phyloP scores from a whole-genome alignment of 1,140 invertebrate genomes.

The Papilio polyxenes region DNA sequence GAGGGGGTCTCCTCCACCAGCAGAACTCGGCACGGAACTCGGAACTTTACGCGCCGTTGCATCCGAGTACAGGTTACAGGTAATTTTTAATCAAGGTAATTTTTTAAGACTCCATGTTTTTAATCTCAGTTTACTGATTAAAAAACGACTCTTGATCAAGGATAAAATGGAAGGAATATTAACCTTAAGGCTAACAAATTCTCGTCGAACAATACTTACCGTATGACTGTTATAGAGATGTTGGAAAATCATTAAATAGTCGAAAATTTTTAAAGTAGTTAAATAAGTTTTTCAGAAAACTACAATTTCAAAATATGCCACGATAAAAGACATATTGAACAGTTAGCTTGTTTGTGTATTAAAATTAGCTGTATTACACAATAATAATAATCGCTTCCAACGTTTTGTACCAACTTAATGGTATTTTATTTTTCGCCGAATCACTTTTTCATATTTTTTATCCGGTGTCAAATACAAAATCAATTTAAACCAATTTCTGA shows the following conservation, averaged over 20 bases:
- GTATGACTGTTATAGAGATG: too few species aligned
- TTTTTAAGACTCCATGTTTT: neutral
- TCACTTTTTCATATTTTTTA: conserved; percentile 16
- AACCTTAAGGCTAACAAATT: too few species aligned
- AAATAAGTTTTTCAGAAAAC: too few species aligned
- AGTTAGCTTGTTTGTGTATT: too few species aligned
- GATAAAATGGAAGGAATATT: neutral
- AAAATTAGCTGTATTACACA: neutral
- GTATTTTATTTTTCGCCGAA: neutral
- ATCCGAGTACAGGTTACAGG: neutral
- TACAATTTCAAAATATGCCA: too few species aligned
- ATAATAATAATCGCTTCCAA: neutral
- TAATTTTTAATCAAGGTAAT: neutral
- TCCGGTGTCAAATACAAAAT: conserved; percentile 24
- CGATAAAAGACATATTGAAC: too few species aligned
- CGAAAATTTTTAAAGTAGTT: too few species aligned
- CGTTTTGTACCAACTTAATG: neutral
- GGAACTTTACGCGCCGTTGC: conserved; percentile 32
- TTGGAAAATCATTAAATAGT: too few species aligned
- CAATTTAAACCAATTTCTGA: conserved; percentile 8
- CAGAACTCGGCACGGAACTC: conserved; percentile 22
- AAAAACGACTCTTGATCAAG: neutral
- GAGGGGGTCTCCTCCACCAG: neutral
- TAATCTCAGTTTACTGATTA: conserved; percentile 5
- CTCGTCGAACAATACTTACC: too few species aligned